Conservation (phyloP, 2,797 vertebrate genomes). For the Enteromius treurensis region DNA sequence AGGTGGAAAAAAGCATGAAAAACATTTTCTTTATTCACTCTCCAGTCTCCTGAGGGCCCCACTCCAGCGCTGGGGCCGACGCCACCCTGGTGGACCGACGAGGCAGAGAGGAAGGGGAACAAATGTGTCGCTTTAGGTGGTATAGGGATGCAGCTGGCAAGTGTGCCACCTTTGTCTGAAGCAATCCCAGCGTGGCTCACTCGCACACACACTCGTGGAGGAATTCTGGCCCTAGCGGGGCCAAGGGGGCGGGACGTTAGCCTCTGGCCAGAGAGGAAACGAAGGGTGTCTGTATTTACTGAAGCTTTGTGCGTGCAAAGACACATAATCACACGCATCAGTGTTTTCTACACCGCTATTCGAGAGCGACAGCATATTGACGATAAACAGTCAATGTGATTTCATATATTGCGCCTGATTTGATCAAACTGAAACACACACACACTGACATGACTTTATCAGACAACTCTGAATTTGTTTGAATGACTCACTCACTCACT, state of each 20-base stretch:
- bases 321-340: conserved; percentile 38
- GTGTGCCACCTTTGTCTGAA: conserved; percentile 79
- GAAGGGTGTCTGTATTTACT: conserved; percentile 71
- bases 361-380: background rate
- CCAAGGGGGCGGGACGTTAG: conserved; percentile 70
- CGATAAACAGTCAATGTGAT: background rate
- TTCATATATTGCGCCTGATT: background rate
- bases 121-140: conserved; percentile 72
- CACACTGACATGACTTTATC: background rate
- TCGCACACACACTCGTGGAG: conserved; percentile 71
- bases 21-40: conserved; percentile 91
- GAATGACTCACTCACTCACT: background rate
- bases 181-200: conserved; percentile 68
- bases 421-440: background rate
- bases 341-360: background rate
- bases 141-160: conserved; percentile 78
- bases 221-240: conserved; percentile 79
- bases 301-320: conserved; percentile 57
- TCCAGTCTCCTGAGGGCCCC: conserved; percentile 90
- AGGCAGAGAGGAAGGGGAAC: conserved; percentile 70
- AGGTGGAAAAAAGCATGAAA: conserved; percentile 74
- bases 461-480: background rate
- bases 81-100: conserved; percentile 71
- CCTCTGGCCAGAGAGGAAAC: conserved; percentile 73
- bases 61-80: conserved; percentile 80